Conservation (phyloP, 1,140 invertebrate species). For the Pararge aegeria region DNA sequence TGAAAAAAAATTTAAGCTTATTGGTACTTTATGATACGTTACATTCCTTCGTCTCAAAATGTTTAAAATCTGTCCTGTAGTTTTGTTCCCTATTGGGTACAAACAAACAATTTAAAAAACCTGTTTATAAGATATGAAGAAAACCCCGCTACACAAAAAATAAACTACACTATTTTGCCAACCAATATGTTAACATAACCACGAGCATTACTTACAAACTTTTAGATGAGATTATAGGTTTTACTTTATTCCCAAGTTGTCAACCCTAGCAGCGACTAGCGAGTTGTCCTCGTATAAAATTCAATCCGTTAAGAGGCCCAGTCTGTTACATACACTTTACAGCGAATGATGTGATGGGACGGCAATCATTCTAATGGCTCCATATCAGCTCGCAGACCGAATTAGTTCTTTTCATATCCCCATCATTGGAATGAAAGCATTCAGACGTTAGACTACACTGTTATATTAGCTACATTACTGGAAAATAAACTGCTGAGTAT, state of each 20-base stretch:
- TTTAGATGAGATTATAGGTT: too few relatives aligned
- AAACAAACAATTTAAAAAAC: too few relatives aligned
- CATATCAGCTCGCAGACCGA: constrained; percentile 62
- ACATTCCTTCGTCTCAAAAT: too few relatives aligned
- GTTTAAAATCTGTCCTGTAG: too few relatives aligned
- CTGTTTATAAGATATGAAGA: too few relatives aligned
- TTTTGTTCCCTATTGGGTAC: too few relatives aligned
- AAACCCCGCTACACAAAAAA: too few relatives aligned
- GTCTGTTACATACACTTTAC: constrained; percentile 44
- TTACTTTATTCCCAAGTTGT: not conserved
- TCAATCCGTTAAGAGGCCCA: constrained; percentile 62
- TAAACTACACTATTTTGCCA: too few relatives aligned
- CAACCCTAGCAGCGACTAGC: constrained; percentile 13
- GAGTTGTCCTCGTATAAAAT: constrained; percentile 43
- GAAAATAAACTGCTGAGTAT: not conserved
- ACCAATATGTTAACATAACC: too few relatives aligned
- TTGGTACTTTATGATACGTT: too few relatives aligned
- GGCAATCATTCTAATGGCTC: constrained; percentile 69
- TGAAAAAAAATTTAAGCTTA: too few relatives aligned
- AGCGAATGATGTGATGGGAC: constrained; percentile 53
- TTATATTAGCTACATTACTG: constrained; percentile 9
- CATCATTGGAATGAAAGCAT: constrained; percentile 65
- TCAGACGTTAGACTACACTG: constrained; percentile 43
- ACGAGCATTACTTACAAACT: too few relatives aligned
- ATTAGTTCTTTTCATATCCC: constrained; percentile 69